A percentile compares a stretch with the other conserved stretches of the same genome.
phyloP scores from a whole-genome alignment of 2,888 invertebrate species.

The Heliconius aoede region DNA sequence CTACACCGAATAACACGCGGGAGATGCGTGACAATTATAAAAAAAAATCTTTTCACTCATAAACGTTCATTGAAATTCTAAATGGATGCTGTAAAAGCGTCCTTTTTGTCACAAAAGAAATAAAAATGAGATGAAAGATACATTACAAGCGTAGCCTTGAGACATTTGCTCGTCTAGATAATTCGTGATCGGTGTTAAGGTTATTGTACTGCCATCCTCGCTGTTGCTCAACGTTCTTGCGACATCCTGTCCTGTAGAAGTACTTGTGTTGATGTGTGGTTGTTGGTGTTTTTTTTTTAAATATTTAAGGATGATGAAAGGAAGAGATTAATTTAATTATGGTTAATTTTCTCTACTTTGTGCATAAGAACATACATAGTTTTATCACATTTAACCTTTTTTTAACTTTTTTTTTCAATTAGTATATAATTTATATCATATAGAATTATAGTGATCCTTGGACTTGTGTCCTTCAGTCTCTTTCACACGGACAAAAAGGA shows the following conservation, averaged over 20 bases:
- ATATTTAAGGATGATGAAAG: no score
- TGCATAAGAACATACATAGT: no score
- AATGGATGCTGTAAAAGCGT: not conserved
- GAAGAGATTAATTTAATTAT: no score
- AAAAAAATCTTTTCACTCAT: not conserved
- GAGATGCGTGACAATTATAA: not conserved
- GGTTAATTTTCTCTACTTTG: no score
- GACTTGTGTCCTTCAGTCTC: no score
- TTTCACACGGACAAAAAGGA: no score
- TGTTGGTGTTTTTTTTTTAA: not conserved
- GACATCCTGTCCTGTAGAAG: not conserved
- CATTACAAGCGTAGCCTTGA: constrained; percentile 25
- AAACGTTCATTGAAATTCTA: constrained; percentile 5
- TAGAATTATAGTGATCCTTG: no score
- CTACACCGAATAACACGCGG: not conserved
- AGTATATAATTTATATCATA: no score
- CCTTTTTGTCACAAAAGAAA: constrained; percentile 16
- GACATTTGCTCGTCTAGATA: constrained; percentile 19
- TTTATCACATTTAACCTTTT: no score
- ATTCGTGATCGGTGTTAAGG: constrained; percentile 19
- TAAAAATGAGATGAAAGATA: constrained; percentile 24
- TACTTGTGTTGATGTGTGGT: no score
- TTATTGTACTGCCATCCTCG: constrained; percentile 20
- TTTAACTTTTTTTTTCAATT: no score
- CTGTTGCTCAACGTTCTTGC: constrained; percentile 1